A percentile compares a stretch with the other conserved stretches of the same genome.
phyloP scores from a whole-genome alignment of 2,113 vertebrate genomes.

The Bungarus multicinctus region DNA sequence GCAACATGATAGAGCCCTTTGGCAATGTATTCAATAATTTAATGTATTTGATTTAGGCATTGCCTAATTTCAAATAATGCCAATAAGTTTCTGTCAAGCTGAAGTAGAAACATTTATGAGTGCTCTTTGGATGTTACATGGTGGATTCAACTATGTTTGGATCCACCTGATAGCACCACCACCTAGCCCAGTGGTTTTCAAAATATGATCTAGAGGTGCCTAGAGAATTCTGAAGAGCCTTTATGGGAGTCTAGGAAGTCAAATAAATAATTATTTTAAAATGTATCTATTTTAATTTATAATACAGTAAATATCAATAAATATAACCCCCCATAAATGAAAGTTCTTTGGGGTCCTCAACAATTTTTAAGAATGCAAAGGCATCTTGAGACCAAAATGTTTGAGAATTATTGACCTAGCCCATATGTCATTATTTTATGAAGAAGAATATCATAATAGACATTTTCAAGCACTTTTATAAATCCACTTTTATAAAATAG shows the following conservation, averaged over 20 bases:
- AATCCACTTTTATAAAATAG: not conserved
- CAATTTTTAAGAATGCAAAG: not conserved
- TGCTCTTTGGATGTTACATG: not conserved
- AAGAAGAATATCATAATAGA: not conserved
- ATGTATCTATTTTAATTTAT: not conserved
- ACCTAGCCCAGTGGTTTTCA: not conserved
- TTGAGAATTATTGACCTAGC: not conserved
- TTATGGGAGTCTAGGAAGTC: not conserved
- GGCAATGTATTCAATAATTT: not conserved
- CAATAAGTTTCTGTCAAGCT: not conserved
- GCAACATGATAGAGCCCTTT: not conserved
- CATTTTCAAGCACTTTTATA: not conserved
- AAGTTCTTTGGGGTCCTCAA: not conserved
- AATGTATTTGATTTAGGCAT: not conserved
- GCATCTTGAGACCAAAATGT: not conserved
- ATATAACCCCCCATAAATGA: not conserved
- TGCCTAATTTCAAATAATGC: not conserved
- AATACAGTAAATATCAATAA: not conserved
- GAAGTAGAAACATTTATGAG: not conserved
- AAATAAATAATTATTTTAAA: not conserved
- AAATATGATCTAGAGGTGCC: not conserved
- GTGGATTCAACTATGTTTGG: not conserved
- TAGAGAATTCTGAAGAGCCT: not conserved
- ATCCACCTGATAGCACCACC: not conserved
- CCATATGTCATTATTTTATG: not conserved